These are phyloP conservation scores for Galaxias olidus DNA, from an alignment of 2,797 vertebrate species.

Conservation along the genomic window DNA sequence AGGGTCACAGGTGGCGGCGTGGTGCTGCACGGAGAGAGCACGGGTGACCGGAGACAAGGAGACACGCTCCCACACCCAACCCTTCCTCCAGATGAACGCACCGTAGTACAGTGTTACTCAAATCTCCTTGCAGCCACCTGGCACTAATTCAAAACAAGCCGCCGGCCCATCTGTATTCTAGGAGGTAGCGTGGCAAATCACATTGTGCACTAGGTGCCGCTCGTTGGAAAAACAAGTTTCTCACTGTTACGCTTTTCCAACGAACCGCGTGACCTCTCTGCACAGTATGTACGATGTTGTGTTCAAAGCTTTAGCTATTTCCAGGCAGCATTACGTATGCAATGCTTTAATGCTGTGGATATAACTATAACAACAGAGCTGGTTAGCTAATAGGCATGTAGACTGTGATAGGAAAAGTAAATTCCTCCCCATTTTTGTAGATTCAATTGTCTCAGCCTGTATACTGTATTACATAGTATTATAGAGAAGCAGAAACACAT, in stretches of 20 bases:
- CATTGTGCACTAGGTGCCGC: neutral
- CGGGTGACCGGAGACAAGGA: conserved; percentile 33
- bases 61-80: conserved; percentile 9
- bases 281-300: neutral
- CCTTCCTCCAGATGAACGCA: conserved; percentile 1
- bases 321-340: neutral
- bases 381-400: conserved; percentile 18
- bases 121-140: conserved; percentile 31
- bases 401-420: conserved; percentile 15
- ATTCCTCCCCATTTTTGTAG: conserved; percentile 19
- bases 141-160: conserved; percentile 23
- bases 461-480: conserved; percentile 10
- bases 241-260: no score
- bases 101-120: conserved; percentile 1
- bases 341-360: conserved; percentile 3
- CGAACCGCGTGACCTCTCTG: no score
- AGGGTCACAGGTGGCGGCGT: conserved; percentile 21
- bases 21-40: neutral
- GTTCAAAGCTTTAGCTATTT: conserved; percentile 16
- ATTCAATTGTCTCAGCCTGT: conserved; percentile 39
- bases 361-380: conserved; percentile 29
- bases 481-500: conserved; percentile 17
- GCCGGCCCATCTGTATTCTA: conserved; percentile 25
- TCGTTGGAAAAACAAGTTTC: neutral
- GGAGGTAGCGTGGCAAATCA: conserved; percentile 19